Evolutionary conservation across 2,888 invertebrate species (phyloP).

Genomic region (Exocentrus adspersus): DNA sequence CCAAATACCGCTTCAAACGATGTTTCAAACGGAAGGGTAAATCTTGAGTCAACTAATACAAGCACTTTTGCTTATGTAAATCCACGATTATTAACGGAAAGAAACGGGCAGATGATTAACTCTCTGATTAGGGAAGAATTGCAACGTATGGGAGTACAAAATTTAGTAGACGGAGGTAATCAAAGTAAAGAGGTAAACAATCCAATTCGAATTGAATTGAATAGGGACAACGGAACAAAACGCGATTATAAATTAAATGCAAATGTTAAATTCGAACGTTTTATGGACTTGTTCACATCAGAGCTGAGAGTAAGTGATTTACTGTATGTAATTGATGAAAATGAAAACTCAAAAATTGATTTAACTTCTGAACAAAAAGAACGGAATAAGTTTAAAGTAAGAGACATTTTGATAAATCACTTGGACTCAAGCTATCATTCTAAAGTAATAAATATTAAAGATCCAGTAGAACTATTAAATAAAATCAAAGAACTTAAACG

Average conservation of each 20-base stretch:
- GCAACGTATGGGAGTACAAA: too few relatives aligned
- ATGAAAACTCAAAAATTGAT: neutral
- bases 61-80: too few relatives aligned
- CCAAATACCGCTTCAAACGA: too few relatives aligned
- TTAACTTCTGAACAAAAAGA: neutral
- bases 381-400: conserved; percentile 12
- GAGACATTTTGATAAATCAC: conserved; percentile 22
- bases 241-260: conserved; percentile 1
- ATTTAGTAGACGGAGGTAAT: too few relatives aligned
- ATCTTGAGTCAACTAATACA: too few relatives aligned
- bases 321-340: conserved; percentile 11
- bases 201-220: neutral
- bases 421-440: conserved; percentile 15
- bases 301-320: conserved; percentile 3
- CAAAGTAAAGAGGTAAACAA: too few relatives aligned
- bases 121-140: too few relatives aligned
- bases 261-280: conserved; percentile 2
- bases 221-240: neutral
- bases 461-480: conserved; percentile 9
- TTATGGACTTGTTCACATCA: conserved; percentile 9
- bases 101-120: too few relatives aligned
- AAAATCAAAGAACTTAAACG: conserved; percentile 13
- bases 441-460: conserved; percentile 10
- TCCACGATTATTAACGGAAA: too few relatives aligned
- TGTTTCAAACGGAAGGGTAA: too few relatives aligned